Conservation (phyloP, 2,797 vertebrate species). For the Anisognathus igniventris region DNA sequence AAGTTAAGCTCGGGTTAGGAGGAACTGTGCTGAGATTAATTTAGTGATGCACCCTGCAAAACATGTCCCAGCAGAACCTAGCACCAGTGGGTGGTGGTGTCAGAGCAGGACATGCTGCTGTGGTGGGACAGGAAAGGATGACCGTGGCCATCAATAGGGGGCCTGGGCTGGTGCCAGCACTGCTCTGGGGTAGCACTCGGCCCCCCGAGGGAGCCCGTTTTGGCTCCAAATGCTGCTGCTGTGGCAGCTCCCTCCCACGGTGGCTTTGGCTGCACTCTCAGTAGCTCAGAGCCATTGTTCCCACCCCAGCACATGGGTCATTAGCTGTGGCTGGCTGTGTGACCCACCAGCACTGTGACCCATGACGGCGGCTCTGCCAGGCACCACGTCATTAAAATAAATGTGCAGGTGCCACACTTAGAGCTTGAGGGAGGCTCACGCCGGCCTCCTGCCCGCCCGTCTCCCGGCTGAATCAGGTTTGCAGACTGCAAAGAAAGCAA, state of each 20-base stretch:
- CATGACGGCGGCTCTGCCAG: background rate
- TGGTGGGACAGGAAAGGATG: background rate
- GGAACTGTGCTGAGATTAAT: background rate
- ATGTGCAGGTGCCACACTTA: conserved; percentile 11
- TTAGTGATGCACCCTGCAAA: background rate
- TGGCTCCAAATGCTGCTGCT: background rate
- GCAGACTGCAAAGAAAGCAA: background rate
- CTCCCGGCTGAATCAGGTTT: rapidly evolving
- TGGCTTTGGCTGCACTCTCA: background rate
- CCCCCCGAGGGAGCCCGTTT: rapidly evolving
- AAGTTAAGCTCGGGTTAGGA: background rate
- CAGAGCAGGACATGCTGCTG: background rate
- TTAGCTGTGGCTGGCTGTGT: background rate
- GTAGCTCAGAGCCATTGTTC: background rate
- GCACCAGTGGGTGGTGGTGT: background rate
- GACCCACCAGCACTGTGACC: conserved; percentile 5
- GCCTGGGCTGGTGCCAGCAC: background rate
- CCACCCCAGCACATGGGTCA: background rate
- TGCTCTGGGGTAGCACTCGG: background rate
- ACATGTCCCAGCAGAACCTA: background rate
- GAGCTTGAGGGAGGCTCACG: background rate
- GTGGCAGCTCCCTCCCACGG: background rate
- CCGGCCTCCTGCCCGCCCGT: rapidly evolving
- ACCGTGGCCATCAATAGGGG: rapidly evolving
- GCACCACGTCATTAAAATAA: conserved; percentile 1